Evolutionary conservation across 2,888 invertebrate species (phyloP).

Genomic region (Panzeria rudis): DNA sequence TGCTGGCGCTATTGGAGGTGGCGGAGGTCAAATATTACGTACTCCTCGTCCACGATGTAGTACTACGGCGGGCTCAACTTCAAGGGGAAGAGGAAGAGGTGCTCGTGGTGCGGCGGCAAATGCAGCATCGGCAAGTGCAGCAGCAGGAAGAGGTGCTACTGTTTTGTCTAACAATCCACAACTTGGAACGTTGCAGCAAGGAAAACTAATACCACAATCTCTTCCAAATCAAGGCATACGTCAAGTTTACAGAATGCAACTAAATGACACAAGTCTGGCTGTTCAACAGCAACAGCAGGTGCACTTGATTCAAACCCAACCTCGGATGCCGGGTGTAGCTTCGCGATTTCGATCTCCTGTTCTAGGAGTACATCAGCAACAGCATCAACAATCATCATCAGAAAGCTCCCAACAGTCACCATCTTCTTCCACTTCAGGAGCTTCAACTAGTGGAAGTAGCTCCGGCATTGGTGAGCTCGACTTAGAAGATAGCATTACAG

Average conservation of each 20-base stretch:
- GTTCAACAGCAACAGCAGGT: slow-evolving; percentile 73
- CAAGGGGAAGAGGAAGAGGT: slow-evolving; percentile 72
- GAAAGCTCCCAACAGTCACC: slow-evolving; percentile 60
- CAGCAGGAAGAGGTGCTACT: slow-evolving; percentile 65
- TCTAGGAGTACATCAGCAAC: slow-evolving; percentile 58
- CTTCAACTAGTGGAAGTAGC: slow-evolving; percentile 30
- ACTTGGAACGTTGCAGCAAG: slow-evolving; percentile 58
- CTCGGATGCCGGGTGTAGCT: slow-evolving; percentile 59
- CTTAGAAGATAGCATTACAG: slow-evolving; percentile 82
- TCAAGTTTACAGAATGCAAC: slow-evolving; percentile 71
- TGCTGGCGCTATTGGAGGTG: slow-evolving; percentile 59
- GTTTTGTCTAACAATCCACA: slow-evolving; percentile 43
- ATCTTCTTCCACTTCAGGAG: slow-evolving; percentile 26
- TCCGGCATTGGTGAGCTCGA: slow-evolving; percentile 77
- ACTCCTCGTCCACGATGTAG: slow-evolving; percentile 73
- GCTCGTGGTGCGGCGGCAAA: slow-evolving; percentile 69
- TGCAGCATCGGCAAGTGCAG: slow-evolving; percentile 42
- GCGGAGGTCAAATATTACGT: slow-evolving; percentile 69
- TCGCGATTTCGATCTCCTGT: slow-evolving; percentile 69
- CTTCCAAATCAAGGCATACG: slow-evolving; percentile 63
- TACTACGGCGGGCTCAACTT: slow-evolving; percentile 62
- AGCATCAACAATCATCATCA: slow-evolving; percentile 43
- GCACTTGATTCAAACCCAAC: slow-evolving; percentile 74
- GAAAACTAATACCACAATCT: slow-evolving; percentile 69
- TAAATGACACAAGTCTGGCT: slow-evolving; percentile 49